These are phyloP conservation scores for Odontamblyopus lacepedii DNA, from an alignment of 2,797 vertebrate genomes.

Conservation along the genomic window DNA sequence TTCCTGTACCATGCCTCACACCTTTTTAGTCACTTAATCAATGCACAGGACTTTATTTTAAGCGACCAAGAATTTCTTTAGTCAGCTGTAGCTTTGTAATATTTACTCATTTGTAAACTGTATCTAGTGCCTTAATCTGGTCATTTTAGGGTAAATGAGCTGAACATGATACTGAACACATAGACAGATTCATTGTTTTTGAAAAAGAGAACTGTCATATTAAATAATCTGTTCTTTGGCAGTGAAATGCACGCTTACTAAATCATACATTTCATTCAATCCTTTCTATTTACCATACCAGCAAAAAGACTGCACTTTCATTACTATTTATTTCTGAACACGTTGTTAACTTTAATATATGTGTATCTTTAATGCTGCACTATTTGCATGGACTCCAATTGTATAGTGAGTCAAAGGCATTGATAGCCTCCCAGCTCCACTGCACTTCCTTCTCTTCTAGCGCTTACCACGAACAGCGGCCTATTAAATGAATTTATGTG, in stretches of 20 bases:
- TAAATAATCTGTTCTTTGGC: no score
- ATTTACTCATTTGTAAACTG: no score
- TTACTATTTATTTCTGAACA: neutral
- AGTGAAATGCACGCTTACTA: neutral
- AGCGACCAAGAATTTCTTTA: no score
- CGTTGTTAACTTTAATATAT: neutral
- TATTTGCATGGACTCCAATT: neutral
- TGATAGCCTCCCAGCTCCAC: neutral
- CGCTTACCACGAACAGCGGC: constrained; percentile 18
- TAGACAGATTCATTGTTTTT: no score
- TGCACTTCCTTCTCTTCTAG: constrained; percentile 4
- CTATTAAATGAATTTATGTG: constrained; percentile 25
- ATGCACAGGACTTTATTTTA: no score
- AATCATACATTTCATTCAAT: neutral
- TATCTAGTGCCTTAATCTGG: neutral
- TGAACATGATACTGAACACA: no score
- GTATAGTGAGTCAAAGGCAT: neutral
- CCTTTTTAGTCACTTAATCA: no score
- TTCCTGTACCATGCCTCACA: no score
- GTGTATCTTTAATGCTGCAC: neutral
- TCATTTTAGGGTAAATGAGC: neutral
- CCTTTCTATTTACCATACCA: neutral
- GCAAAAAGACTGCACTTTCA: neutral
- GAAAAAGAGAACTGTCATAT: no score
- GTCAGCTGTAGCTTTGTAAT: no score